Conservation (phyloP, 1,140 invertebrate species). For the Gryllus bimaculatus region DNA sequence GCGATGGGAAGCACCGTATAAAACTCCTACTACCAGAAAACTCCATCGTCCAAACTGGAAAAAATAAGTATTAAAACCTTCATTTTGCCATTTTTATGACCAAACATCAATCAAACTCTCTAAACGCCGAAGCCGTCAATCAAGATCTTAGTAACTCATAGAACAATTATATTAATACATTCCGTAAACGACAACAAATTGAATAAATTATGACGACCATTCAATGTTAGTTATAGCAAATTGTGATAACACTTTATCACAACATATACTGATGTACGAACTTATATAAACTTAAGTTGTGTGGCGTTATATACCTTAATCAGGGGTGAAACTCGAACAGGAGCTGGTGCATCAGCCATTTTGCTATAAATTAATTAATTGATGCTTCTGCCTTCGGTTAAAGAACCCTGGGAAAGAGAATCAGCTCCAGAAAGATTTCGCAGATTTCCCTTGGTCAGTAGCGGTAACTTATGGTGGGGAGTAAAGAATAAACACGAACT, state of each 20-base stretch:
- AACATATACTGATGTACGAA: no score
- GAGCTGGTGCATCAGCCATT: conserved; percentile 46
- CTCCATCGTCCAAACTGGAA: conserved; percentile 63
- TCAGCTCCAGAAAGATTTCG: no score
- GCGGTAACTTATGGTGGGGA: no score
- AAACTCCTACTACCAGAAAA: conserved; percentile 51
- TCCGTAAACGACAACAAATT: background rate
- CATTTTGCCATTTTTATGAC: background rate
- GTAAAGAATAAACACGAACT: no score
- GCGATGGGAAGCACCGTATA: conserved; percentile 61
- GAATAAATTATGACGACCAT: background rate
- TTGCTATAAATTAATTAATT: conserved; percentile 20
- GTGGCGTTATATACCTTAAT: conserved; percentile 48
- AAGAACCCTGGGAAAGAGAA: no score
- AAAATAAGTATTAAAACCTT: background rate
- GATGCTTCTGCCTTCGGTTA: background rate
- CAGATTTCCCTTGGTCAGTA: no score
- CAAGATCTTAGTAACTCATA: background rate
- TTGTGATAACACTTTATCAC: background rate
- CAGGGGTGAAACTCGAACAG: conserved; percentile 58
- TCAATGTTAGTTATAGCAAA: background rate
- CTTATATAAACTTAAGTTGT: no score
- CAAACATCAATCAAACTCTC: background rate
- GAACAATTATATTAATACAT: background rate
- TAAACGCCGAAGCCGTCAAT: background rate